Conservation (phyloP, 2,888 invertebrate genomes). For the Pollenia angustigena region DNA sequence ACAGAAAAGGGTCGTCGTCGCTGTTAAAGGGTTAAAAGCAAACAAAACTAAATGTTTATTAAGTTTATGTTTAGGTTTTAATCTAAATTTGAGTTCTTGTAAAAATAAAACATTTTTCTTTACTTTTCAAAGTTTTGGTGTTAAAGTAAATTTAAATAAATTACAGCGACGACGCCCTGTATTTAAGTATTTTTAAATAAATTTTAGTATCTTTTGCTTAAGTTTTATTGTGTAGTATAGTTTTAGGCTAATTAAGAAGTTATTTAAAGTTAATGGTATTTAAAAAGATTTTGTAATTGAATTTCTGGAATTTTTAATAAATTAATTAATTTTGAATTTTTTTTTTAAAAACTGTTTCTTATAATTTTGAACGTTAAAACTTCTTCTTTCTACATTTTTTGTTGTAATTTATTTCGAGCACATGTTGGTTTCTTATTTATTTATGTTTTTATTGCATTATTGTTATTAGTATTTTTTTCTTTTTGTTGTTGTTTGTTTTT, state of each 20-base stretch:
- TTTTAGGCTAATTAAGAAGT: background rate
- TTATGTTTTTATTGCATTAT: conserved; percentile 37
- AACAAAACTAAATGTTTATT: background rate
- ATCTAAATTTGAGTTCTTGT: background rate
- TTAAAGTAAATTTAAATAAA: conserved; percentile 8
- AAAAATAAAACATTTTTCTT: background rate
- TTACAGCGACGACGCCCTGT: conserved; percentile 70
- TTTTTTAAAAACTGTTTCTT: conserved; percentile 70
- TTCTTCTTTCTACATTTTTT: conserved; percentile 50
- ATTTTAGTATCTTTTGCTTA: conserved; percentile 43
- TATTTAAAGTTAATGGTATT: background rate
- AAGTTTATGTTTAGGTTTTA: background rate
- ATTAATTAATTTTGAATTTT: conserved; percentile 33
- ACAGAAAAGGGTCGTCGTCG: conserved; percentile 63
- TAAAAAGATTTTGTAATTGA: background rate
- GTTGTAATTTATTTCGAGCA: conserved; percentile 40
- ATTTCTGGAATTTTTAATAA: background rate
- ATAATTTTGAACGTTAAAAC: conserved; percentile 54
- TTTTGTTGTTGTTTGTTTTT: conserved; percentile 49
- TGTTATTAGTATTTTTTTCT: conserved; percentile 27
- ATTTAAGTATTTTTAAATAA: conserved; percentile 64
- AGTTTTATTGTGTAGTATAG: background rate
- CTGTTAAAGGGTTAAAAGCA: conserved; percentile 12
- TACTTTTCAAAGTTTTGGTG: background rate
- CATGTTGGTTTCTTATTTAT: conserved; percentile 9